phyloP scores from a whole-genome alignment of 2,888 invertebrate species.

The Drosophila maculinotata region DNA sequence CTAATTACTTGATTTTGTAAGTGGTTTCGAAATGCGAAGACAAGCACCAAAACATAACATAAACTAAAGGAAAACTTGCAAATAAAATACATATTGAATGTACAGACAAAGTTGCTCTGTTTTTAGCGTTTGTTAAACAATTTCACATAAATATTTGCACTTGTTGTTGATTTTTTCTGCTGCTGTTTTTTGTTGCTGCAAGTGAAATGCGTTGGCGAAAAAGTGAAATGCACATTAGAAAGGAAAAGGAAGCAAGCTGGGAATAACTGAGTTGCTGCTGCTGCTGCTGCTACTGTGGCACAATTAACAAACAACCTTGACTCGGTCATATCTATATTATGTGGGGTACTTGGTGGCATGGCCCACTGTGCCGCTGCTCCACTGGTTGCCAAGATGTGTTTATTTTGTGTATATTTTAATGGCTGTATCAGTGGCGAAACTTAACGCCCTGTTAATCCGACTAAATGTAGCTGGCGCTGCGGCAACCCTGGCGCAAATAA shows the following conservation, averaged over 20 bases:
- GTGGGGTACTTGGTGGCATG: slow-evolving; percentile 1
- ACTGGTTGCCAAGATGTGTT: slow-evolving; percentile 48
- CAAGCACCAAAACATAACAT: slow-evolving; percentile 29
- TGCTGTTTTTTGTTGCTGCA: slow-evolving; percentile 10
- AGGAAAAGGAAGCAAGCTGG: slow-evolving; percentile 65
- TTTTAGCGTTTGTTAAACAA: slow-evolving; percentile 46
- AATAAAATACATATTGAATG: slow-evolving; percentile 34
- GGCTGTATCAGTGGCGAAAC: slow-evolving; percentile 63
- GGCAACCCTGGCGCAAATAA: slow-evolving; percentile 75
- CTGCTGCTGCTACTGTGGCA: too few species aligned
- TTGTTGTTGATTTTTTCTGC: slow-evolving; percentile 21
- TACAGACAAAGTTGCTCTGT: slow-evolving; percentile 30
- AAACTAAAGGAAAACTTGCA: slow-evolving; percentile 7
- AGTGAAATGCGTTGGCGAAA: slow-evolving; percentile 62
- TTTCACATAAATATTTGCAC: slow-evolving; percentile 68
- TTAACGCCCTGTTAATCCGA: slow-evolving; percentile 80
- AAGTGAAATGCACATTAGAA: slow-evolving; percentile 78
- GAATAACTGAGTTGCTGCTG: slow-evolving; percentile 17
- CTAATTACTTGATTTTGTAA: slow-evolving; percentile 81
- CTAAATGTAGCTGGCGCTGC: slow-evolving; percentile 65
- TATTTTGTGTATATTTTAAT: slow-evolving; percentile 46
- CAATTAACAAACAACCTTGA: slow-evolving; percentile 69
- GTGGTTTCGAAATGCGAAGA: slow-evolving; percentile 67
- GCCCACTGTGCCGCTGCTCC: slow-evolving; percentile 14
- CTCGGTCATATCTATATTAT: slow-evolving; percentile 67